Evolutionary conservation across 2,888 invertebrate species (phyloP).

Genomic region (Rhagonycha fulva): DNA sequence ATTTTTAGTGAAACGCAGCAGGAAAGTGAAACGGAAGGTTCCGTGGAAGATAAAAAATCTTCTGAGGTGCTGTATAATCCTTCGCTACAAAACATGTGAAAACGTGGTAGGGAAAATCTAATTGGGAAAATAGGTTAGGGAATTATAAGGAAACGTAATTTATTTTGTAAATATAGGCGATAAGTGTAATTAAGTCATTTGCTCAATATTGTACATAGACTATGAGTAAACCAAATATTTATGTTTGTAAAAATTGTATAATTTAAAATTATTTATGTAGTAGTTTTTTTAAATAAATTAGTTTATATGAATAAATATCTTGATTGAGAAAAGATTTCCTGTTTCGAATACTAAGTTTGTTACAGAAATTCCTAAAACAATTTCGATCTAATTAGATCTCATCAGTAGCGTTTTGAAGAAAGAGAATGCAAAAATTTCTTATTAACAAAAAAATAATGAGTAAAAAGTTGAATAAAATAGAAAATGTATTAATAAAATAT

Average conservation of each 20-base stretch:
- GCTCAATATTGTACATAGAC: slow-evolving; percentile 1
- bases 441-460: too few relatives aligned
- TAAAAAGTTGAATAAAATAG: too few relatives aligned
- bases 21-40: slow-evolving; percentile 39
- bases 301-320: neutral
- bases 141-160: slow-evolving; percentile 15
- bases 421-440: too few relatives aligned
- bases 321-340: too few relatives aligned
- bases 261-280: neutral
- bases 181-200: neutral
- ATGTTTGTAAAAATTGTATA: neutral
- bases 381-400: too few relatives aligned
- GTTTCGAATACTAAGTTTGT: too few relatives aligned
- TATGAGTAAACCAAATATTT: neutral
- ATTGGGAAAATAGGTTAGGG: slow-evolving; percentile 33
- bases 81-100: slow-evolving; percentile 42
- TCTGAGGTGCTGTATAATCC: slow-evolving; percentile 47
- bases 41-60: slow-evolving; percentile 24
- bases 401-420: too few relatives aligned
- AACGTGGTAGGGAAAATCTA: slow-evolving; percentile 5
- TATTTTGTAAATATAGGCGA: slow-evolving; percentile 8
- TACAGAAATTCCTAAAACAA: too few relatives aligned
- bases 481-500: too few relatives aligned
- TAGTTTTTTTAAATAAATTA: neutral
- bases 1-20: slow-evolving; percentile 38